A percentile compares a stretch with the other conserved stretches of the same genome.
Conservation (phyloP, 2,797 vertebrate species). For the Silurus lanzhouensis region DNA sequence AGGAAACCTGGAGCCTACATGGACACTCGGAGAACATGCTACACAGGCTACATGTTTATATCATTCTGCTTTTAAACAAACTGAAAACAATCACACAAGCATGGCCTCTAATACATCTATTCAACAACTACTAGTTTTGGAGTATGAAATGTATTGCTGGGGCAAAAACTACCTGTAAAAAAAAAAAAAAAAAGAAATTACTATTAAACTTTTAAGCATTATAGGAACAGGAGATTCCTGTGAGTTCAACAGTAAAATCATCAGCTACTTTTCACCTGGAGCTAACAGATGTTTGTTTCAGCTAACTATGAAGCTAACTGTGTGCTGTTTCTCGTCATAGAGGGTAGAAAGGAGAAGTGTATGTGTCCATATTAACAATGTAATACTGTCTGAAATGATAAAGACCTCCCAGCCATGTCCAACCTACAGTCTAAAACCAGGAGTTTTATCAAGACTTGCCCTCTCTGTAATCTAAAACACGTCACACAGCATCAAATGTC, state of each 20-base stretch:
- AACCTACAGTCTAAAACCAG: not conserved
- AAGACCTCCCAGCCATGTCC: too few relatives aligned
- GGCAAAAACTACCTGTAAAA: too few relatives aligned
- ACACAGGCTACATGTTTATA: not conserved
- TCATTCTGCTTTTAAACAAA: not conserved
- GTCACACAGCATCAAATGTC: not conserved
- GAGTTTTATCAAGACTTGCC: not conserved
- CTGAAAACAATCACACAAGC: not conserved
- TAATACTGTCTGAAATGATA: too few relatives aligned
- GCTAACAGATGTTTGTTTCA: too few relatives aligned
- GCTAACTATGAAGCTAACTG: too few relatives aligned
- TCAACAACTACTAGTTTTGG: not conserved
- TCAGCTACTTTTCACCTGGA: too few relatives aligned
- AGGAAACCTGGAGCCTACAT: not conserved
- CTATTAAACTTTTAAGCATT: not conserved
- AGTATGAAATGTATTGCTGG: not conserved
- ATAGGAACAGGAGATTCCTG: too few relatives aligned
- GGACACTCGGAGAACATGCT: not conserved
- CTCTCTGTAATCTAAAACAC: constrained; percentile 13
- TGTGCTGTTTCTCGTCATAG: too few relatives aligned
- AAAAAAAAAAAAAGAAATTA: not conserved
- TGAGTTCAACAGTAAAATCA: too few relatives aligned
- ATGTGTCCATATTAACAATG: too few relatives aligned
- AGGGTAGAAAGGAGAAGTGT: too few relatives aligned
- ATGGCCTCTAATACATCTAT: not conserved